phyloP scores from a whole-genome alignment of 2,113 vertebrate species.

The Stigmatopora nigra region DNA sequence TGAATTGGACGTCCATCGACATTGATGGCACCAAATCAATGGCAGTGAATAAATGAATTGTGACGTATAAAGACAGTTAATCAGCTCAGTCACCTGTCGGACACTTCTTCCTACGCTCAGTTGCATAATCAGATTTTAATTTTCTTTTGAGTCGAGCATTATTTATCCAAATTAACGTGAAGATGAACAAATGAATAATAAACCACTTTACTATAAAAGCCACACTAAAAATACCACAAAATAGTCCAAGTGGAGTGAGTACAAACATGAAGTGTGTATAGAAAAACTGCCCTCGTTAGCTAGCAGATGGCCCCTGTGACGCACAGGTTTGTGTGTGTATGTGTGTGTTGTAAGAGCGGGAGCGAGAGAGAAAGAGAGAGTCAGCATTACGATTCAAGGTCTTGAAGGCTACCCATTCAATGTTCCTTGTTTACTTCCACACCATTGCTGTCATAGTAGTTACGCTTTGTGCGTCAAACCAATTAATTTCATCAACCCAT shows the following conservation, averaged over 20 bases:
- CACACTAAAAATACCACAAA: conserved; percentile 11
- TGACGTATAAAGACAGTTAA: neutral
- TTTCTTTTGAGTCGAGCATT: neutral
- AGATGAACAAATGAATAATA: neutral
- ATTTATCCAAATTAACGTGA: neutral
- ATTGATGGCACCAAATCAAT: neutral
- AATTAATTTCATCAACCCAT: neutral
- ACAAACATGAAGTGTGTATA: conserved; percentile 20
- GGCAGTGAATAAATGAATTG: neutral
- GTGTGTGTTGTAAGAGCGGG: conserved; percentile 12
- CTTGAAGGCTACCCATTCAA: conserved; percentile 30
- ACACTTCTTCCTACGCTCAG: neutral
- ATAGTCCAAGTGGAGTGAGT: conserved; percentile 14
- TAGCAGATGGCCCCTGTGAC: conserved; percentile 66
- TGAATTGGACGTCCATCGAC: no score
- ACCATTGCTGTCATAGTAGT: neutral
- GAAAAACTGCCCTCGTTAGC: conserved; percentile 43
- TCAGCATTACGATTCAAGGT: conserved; percentile 22
- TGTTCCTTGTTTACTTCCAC: neutral
- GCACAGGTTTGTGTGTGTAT: conserved; percentile 52
- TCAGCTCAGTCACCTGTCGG: neutral
- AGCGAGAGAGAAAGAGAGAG: neutral
- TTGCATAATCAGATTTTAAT: neutral
- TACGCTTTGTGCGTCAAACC: neutral
- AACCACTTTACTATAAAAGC: neutral